Evolutionary conservation across 2,888 invertebrate genomes (phyloP), one percentile per base, ranked within the genome.

Genomic region (Parnassius glacialis): DNA sequence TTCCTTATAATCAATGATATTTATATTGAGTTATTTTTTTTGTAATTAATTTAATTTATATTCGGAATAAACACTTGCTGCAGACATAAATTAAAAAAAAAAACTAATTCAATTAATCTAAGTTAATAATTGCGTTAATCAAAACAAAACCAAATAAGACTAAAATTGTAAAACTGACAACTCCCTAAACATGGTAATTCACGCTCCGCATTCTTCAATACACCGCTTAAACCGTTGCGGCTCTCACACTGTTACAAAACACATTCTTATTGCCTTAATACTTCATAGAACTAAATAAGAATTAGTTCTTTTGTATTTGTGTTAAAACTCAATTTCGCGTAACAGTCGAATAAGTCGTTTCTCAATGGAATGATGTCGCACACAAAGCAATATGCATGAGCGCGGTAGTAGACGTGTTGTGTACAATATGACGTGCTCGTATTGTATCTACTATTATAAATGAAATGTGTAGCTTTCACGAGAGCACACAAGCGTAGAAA

Each of bases 391-490:
- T 80, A 79, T 83, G 84, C 83, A 83, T 80, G 81, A 83, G 82
- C 77, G 81, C 84, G 81, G 84, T 82, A 84, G 84, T 85, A 78
- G 83, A 83, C 75, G 81, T 84, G 81, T 80, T 80, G 86, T 88
- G 85, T 86, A 89, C 87, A 87, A 84, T 87, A 87, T 88, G 88
- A 88, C 85, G 86, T 83, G 75, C 69, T 81, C 78, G 84, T 85
- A 87, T 87, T 87, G 86, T 89, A 87, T 84, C 79, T 84, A 86
- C 81, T 83, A 85, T 83, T 86, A 84, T 86, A 89, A 89, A 89
- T 85, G 89, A 90, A 89, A 90, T 87, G 89, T 90, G 87, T 90
- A 87, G 90, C 90, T 91, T 91, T 91, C 90, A 89, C 90, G 80
- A 78, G 76, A 70, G 84, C 89, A 88, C 90, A 90, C 90, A 85